Percentiles rank a stretch among this genome's conserved stretches.
These are phyloP conservation scores for Pseudanteris insignis DNA, from an alignment of 2,888 invertebrate species.

Conservation along the genomic window DNA sequence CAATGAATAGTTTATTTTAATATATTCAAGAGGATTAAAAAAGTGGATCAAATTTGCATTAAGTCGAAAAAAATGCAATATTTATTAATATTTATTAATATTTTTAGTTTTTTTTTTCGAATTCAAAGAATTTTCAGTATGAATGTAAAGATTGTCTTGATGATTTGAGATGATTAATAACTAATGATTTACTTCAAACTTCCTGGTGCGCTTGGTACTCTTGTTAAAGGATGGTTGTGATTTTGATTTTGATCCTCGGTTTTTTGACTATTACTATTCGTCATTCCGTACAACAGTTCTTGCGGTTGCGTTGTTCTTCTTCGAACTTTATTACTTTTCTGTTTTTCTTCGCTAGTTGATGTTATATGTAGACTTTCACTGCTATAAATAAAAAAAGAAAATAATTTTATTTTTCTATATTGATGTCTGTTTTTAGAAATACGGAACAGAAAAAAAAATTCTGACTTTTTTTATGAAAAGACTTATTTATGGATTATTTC, in stretches of 20 bases:
- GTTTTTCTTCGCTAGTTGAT: constrained; percentile 58
- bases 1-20: too few relatives aligned
- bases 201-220: constrained; percentile 80
- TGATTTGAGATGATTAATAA: not conserved
- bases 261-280: constrained; percentile 58
- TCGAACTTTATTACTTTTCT: constrained; percentile 69
- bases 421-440: constrained; percentile 5
- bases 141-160: not conserved
- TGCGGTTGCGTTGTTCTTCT: constrained; percentile 75
- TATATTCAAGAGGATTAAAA: too few relatives aligned
- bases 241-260: constrained; percentile 61
- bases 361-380: constrained; percentile 50
- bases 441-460: not conserved
- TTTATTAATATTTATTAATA: too few relatives aligned
- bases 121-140: too few relatives aligned
- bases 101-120: too few relatives aligned
- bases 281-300: constrained; percentile 74
- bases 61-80: not conserved
- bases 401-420: too few relatives aligned
- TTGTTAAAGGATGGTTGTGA: constrained; percentile 68
- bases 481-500: too few relatives aligned
- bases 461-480: too few relatives aligned
- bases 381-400: too few relatives aligned
- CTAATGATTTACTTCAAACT: constrained; percentile 73
- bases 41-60: too few relatives aligned